Base-by-base conservation (phyloP, 2,113 vertebrate species). In the Capreolus pygargus region DNA sequence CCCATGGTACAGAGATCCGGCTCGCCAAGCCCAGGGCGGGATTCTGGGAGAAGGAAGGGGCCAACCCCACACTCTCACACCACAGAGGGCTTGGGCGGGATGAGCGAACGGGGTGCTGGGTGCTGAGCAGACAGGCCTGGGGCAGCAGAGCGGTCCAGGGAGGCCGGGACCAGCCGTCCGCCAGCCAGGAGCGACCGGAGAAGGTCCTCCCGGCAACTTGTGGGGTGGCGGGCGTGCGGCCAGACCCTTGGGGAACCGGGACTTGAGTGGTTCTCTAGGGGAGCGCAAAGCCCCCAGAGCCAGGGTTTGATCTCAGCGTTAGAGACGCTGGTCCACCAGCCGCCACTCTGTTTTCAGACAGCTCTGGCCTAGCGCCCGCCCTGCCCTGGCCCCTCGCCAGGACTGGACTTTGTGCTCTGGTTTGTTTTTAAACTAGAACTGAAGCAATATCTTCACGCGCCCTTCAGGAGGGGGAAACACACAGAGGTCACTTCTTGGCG, bases 221-320 rank as follows among this genome's bases (percentile, higher is more conserved):
- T 6, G 13, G 47, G 33, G 19, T 27, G 30, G n/a, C 0, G 0
- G 30, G 84, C 67, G 2, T 8, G 5, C 1, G 39, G 92, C 97
- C 96, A 95, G 93, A 50, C 58, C 82, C 92, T 89, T 89, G 88
- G 92, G 94, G 60, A 97, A 95, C 70, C 19, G 7, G 23, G 60
- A 78, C 96, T 92, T 95, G 92, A 95, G 97, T 55, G 89, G 95
- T 86, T 96, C 89, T 89, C 82, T n/a, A 10, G 88, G 64, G 52
- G 70, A 58, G 52, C 1, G 1, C 7, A 2, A 28, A 47, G 60
- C 86, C 89, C 93, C 25, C 2, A 50, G 89, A 94, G 36, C 10
- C 0, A 47, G 19, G 14, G 85, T 19, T 2, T 2, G 16, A 54
- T 54, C 47, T 14, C 47, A 64, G 33, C 85, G 5, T 97, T 89